These are phyloP conservation scores for Tachina lurida DNA, from an alignment of 2,888 invertebrate genomes.

Conservation along the genomic window DNA sequence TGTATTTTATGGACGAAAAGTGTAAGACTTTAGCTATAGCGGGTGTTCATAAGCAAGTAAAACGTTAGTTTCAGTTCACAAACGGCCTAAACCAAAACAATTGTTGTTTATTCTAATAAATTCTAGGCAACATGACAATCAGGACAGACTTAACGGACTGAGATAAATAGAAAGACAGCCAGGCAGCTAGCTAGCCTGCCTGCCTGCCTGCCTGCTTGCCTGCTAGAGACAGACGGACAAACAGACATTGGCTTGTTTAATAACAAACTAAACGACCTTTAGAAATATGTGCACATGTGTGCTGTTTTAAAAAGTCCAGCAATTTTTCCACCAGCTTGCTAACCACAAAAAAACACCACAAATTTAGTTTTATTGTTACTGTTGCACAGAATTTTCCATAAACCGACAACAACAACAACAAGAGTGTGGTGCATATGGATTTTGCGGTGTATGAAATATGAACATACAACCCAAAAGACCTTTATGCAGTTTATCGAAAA, in stretches of 20 bases:
- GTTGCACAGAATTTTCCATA: conserved; percentile 43
- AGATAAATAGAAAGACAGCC: conserved; percentile 4
- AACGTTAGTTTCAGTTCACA: conserved; percentile 26
- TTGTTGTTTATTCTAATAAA: conserved; percentile 66
- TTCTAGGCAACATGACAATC: conserved; percentile 62
- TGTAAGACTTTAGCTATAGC: conserved; percentile 26
- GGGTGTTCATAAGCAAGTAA: conserved; percentile 48
- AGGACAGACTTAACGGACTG: conserved; percentile 35
- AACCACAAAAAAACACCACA: conserved; percentile 60
- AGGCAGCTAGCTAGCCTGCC: not conserved
- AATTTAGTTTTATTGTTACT: conserved; percentile 35
- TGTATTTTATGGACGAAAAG: not conserved
- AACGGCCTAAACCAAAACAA: conserved; percentile 64
- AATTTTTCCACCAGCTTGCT: conserved; percentile 61
- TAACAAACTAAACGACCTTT: conserved; percentile 72
- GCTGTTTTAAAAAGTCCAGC: conserved; percentile 32
- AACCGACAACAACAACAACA: conserved; percentile 28
- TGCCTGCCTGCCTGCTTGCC: no score
- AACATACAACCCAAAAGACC: conserved; percentile 63
- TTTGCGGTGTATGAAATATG: conserved; percentile 66
- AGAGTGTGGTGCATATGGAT: conserved; percentile 17
- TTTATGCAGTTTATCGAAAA: conserved; percentile 64
- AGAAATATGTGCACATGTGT: conserved; percentile 71
- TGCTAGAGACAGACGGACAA: not conserved
- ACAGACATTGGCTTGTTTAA: conserved; percentile 36